These are phyloP conservation scores for Polypedilum vanderplanki DNA, from an alignment of 1,140 invertebrate species.

Conservation along the genomic window DNA sequence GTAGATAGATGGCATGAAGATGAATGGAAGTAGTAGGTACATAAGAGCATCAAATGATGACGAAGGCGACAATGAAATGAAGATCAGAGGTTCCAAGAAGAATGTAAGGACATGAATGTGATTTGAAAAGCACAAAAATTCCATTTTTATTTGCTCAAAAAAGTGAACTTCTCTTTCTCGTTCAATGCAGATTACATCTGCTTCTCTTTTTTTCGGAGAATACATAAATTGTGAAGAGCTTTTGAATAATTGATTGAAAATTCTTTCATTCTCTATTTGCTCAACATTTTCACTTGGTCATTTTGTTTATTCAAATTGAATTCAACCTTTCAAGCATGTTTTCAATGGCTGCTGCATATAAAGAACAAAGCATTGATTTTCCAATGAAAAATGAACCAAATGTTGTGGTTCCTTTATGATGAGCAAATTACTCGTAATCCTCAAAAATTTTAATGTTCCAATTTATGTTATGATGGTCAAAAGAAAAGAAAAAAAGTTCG, in stretches of 20 bases:
- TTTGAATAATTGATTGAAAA: neutral
- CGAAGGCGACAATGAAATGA: neutral
- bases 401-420: conserved; percentile 17
- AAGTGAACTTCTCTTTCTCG: neutral
- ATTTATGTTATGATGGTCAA: neutral
- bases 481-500: neutral
- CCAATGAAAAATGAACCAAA: neutral
- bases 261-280: too few relatives aligned
- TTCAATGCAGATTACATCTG: neutral
- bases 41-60: conserved; percentile 9
- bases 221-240: neutral
- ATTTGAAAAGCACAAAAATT: conserved; percentile 19
- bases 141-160: neutral
- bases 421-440: neutral
- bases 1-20: neutral
- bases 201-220: neutral
- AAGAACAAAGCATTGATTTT: too few relatives aligned
- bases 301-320: too few relatives aligned
- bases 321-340: too few relatives aligned
- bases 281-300: too few relatives aligned
- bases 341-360: too few relatives aligned
- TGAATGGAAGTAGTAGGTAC: too few relatives aligned
- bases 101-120: neutral
- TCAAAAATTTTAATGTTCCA: conserved; percentile 13
- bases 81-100: neutral